These are phyloP conservation scores for Hofmannophila pseudospretella DNA, from an alignment of 2,888 invertebrate species.

Conservation along the genomic window DNA sequence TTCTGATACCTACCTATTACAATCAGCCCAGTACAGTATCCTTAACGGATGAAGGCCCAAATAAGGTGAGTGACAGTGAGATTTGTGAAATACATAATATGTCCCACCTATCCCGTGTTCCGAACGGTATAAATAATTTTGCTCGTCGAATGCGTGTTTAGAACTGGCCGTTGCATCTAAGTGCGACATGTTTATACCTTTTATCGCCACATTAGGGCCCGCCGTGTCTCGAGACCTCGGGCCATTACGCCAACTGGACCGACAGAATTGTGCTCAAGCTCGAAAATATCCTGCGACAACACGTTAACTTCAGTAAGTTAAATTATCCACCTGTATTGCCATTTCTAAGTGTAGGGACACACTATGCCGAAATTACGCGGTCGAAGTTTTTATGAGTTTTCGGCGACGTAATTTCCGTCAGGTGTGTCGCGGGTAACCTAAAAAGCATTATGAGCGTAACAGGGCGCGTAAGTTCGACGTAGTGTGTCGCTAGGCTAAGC, in stretches of 20 bases:
- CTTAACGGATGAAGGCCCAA: too few species aligned
- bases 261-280: conserved; percentile 31
- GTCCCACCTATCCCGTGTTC: conserved; percentile 9
- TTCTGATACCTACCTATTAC: too few species aligned
- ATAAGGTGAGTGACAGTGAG: too few species aligned
- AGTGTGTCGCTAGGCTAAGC: too few species aligned
- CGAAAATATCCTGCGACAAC: conserved; percentile 24
- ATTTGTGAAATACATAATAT: conserved; percentile 11
- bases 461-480: too few species aligned
- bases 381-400: too few species aligned
- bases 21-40: too few species aligned
- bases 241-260: conserved; percentile 33
- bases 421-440: too few species aligned
- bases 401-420: too few species aligned
- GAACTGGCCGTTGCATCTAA: conserved; percentile 14
- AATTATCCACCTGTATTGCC: conserved; percentile 17
- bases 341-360: conserved; percentile 14
- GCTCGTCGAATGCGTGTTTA: conserved; percentile 12
- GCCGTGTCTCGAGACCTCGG: conserved; percentile 24
- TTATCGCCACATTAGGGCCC: conserved; percentile 25
- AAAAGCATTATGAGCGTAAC: too few species aligned
- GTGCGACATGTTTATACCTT: conserved; percentile 20
- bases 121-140: conserved; percentile 15
- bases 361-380: too few species aligned
- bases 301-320: conserved; percentile 18